These are phyloP conservation scores for Orgyia antiqua DNA, from an alignment of 2,888 invertebrate genomes.

Conservation along the genomic window DNA sequence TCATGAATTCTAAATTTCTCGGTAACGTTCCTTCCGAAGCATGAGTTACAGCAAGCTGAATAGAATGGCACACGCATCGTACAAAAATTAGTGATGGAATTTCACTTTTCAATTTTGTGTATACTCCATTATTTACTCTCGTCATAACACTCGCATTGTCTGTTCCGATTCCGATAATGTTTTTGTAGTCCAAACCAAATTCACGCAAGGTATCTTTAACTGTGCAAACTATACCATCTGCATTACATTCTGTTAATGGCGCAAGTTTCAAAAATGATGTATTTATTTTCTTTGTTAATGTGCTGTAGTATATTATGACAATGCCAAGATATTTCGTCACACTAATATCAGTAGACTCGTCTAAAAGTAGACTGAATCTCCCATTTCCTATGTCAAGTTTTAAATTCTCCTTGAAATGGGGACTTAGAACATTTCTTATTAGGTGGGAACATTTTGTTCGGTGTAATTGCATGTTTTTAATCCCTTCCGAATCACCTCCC, in stretches of 20 bases:
- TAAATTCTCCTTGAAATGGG: constrained; percentile 8
- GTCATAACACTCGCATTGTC: constrained; percentile 40
- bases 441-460: constrained; percentile 15
- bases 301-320: not conserved
- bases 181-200: constrained; percentile 10
- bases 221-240: constrained; percentile 15
- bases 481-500: not conserved
- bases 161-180: constrained; percentile 29
- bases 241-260: constrained; percentile 15
- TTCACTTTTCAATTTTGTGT: constrained; percentile 22
- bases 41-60: constrained; percentile 22
- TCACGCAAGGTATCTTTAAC: constrained; percentile 3
- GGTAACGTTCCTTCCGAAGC: constrained; percentile 5
- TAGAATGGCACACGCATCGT: constrained; percentile 40
- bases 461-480: not conserved
- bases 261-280: constrained; percentile 11
- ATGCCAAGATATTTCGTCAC: constrained; percentile 11
- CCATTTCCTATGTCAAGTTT: constrained; percentile 8
- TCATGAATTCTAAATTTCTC: not conserved
- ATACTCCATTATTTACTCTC: constrained; percentile 29
- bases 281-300: not conserved
- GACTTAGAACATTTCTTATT: constrained; percentile 11
- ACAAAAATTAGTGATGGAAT: constrained; percentile 30
- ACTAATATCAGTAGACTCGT: constrained; percentile 3
- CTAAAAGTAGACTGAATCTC: constrained; percentile 3